phyloP scores from a whole-genome alignment of 2,888 invertebrate species.

The Fragum fragum region DNA sequence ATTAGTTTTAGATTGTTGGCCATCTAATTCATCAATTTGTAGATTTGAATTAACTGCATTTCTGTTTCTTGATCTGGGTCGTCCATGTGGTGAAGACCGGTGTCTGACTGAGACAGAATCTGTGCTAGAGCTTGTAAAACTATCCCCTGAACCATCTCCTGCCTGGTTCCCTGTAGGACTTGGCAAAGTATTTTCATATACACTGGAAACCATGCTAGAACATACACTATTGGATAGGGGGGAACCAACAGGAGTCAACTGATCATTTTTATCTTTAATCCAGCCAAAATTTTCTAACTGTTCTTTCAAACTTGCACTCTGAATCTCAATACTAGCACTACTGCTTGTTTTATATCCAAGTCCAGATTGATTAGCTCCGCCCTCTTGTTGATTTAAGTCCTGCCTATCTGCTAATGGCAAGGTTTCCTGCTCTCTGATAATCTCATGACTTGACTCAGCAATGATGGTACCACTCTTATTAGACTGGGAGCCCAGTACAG shows the following conservation, averaged over 20 bases:
- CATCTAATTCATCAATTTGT: not conserved
- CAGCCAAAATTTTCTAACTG: conserved; percentile 7
- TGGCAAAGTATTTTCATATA: conserved; percentile 79
- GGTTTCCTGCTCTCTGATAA: not conserved
- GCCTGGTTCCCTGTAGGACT: conserved; percentile 46
- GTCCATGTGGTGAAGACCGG: not conserved
- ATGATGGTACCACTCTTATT: conserved; percentile 90
- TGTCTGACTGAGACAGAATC: conserved; percentile 38
- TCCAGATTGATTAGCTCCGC: not conserved
- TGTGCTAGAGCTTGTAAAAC: conserved; percentile 33
- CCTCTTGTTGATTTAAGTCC: conserved; percentile 8
- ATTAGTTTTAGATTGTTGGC: not conserved
- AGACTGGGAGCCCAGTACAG: conserved; percentile 90
- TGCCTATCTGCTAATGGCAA: not conserved
- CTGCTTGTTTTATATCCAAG: not conserved
- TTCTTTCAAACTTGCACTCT: not conserved
- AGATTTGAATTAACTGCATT: conserved; percentile 19
- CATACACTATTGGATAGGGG: conserved; percentile 81
- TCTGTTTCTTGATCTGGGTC: conserved; percentile 37
- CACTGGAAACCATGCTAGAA: conserved; percentile 83
- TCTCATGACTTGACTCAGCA: conserved; percentile 63
- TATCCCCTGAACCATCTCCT: conserved; percentile 32
- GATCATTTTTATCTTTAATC: conserved; percentile 43
- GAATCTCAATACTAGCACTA: not conserved
- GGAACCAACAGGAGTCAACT: conserved; percentile 75